Evolutionary conservation across 2,888 invertebrate genomes (phyloP).

Genomic region (Orthosia cruda): DNA sequence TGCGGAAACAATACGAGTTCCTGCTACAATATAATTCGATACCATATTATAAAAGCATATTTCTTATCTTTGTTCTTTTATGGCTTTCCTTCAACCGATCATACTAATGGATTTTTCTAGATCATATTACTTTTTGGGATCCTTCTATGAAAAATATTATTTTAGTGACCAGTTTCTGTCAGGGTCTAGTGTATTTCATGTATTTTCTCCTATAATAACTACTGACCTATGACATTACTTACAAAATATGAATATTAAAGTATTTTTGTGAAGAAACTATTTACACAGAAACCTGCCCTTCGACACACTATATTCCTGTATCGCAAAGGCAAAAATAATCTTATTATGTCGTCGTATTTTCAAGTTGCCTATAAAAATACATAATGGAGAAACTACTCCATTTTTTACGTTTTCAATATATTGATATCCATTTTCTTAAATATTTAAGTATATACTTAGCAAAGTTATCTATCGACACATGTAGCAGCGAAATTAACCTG

Average conservation of each 20-base stretch:
- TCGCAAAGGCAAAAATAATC: slow-evolving; percentile 5
- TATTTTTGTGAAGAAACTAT: slow-evolving; percentile 4
- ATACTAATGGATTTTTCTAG: slow-evolving; percentile 6
- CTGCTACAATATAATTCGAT: slow-evolving; percentile 10
- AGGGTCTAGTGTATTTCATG: too few relatives aligned
- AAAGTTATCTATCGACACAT: slow-evolving; percentile 7
- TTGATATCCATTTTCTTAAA: not conserved
- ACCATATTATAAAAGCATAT: slow-evolving; percentile 15
- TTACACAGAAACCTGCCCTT: not conserved
- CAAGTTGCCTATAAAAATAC: slow-evolving; percentile 2
- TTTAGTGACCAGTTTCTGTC: too few relatives aligned
- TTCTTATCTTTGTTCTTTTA: slow-evolving; percentile 28
- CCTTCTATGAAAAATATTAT: too few relatives aligned
- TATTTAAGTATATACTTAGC: not conserved
- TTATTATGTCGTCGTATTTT: slow-evolving; percentile 15
- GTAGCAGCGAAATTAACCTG: not conserved
- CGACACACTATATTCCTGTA: slow-evolving; percentile 3
- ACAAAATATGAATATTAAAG: slow-evolving; percentile 17
- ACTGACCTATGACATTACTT: too few relatives aligned
- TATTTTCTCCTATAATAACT: too few relatives aligned
- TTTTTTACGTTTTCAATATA: too few relatives aligned
- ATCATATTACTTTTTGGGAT: not conserved
- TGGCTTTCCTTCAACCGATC: not conserved
- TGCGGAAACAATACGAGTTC: not conserved
- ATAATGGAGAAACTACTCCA: not conserved